phyloP scores from a whole-genome alignment of 2,888 invertebrate genomes.

The Biston betularia region DNA sequence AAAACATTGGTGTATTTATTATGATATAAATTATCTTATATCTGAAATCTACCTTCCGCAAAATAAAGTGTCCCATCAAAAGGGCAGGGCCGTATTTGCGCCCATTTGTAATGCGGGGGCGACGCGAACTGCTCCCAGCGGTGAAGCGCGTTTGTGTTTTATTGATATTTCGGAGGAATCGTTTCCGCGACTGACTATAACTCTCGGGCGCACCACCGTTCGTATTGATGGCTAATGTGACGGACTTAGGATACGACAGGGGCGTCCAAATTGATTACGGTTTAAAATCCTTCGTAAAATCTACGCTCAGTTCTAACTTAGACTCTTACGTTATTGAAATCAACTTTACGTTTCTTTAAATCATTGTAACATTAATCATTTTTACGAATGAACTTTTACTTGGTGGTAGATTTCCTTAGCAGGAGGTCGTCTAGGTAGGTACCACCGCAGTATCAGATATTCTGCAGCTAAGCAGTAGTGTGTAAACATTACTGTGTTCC shows the following conservation, averaged over 20 bases:
- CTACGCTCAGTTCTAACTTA: background rate
- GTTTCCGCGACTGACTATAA: conserved; percentile 76
- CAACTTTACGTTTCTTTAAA: too few species aligned
- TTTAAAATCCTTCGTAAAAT: background rate
- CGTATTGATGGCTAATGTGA: conserved; percentile 73
- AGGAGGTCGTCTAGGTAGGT: too few species aligned
- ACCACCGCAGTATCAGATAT: too few species aligned
- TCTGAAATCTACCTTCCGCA: conserved; percentile 48
- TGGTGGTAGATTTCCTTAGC: too few species aligned
- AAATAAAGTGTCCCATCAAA: conserved; percentile 82
- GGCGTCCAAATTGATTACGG: background rate
- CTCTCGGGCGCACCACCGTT: conserved; percentile 73
- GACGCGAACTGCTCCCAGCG: conserved; percentile 69
- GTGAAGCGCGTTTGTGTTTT: conserved; percentile 74
- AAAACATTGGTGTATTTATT: too few species aligned
- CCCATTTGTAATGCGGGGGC: conserved; percentile 74
- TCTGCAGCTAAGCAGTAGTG: too few species aligned
- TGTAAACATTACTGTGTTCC: too few species aligned
- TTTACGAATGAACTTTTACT: too few species aligned
- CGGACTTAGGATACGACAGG: conserved; percentile 54
- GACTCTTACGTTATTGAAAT: too few species aligned
- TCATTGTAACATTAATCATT: too few species aligned
- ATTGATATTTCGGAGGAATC: conserved; percentile 85
- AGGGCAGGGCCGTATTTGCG: conserved; percentile 68
- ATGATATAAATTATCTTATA: too few species aligned